Evolutionary conservation across 2,797 vertebrate genomes (phyloP).

Genomic region (Chaenodraco wilsoni): DNA sequence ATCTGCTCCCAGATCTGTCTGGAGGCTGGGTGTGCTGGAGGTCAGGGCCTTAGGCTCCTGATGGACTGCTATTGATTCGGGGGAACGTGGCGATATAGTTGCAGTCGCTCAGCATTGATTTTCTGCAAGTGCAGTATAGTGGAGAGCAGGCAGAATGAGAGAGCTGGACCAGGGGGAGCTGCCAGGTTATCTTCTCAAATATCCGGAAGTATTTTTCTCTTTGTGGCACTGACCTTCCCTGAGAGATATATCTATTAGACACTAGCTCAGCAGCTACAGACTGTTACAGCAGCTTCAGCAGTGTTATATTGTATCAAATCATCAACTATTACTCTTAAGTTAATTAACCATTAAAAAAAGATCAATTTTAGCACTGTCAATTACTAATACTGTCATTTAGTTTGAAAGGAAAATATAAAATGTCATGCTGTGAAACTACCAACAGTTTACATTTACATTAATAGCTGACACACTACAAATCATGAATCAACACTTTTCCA

Average conservation of each 20-base stretch:
- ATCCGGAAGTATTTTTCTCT: constrained; percentile 76
- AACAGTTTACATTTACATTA: background rate
- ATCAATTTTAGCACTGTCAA: constrained; percentile 42
- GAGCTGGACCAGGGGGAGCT: constrained; percentile 65
- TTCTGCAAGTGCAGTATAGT: constrained; percentile 76
- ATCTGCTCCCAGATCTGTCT: constrained; percentile 68
- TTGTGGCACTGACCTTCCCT: constrained; percentile 80
- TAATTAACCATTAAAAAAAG: constrained; percentile 32
- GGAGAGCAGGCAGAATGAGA: constrained; percentile 74
- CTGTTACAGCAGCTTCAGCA: constrained; percentile 63
- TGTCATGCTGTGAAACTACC: background rate
- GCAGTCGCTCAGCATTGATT: constrained; percentile 82
- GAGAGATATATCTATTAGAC: constrained; percentile 73
- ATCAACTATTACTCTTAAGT: constrained; percentile 35
- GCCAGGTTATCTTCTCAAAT: constrained; percentile 86
- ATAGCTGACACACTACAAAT: background rate
- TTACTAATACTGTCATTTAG: constrained; percentile 17
- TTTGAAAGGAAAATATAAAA: background rate
- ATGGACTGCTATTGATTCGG: constrained; percentile 82
- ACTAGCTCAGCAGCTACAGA: constrained; percentile 73
- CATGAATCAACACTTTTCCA: background rate
- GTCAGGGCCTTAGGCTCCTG: constrained; percentile 75
- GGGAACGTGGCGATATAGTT: constrained; percentile 78
- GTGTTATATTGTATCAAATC: constrained; percentile 24
- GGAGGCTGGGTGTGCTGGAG: constrained; percentile 67